Base-by-base conservation (phyloP, 1,140 invertebrate species). In the Zaprionus ornatus region DNA sequence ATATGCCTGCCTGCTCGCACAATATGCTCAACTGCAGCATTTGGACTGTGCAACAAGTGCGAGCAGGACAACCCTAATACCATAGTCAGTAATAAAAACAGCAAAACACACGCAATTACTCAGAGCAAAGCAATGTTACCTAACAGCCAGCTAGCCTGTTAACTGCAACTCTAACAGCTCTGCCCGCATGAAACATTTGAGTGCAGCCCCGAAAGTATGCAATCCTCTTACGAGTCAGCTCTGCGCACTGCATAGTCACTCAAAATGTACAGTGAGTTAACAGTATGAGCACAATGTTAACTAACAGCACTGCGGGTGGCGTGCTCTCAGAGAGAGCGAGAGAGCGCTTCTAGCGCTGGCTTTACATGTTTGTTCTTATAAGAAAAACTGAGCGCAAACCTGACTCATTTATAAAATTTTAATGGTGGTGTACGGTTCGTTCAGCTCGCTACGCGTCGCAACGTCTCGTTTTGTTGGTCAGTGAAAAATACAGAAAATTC, bases 381-480 rank as follows among this genome's bases (percentile, higher is more conserved):
- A 74, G 72, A 70, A 74, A 74, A 63, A 70, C 72, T 70, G 72
- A 74, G 72, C 66, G 66, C 66, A 63, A 74, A 75, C 54, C 72
- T 74, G 72, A 74, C 66, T 78, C 75, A 80, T 80, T 81, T 79
- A 76, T 78, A 70, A 86, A 86, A 86, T 82, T 80, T 84, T 72
- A 86, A 79, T 75, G 82, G 82, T 85, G 82, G 82, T 85, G 82
- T 86, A 79, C 82, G 82, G 81, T 83, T 83, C 79, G 76, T 79
- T 79, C 76, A 78, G 77, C 76, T 75, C 72, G 61, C 76, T 78
- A 64, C 80, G 79, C 80, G 74, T 76, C 62, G 79, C 72, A 80
- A 75, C 67, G 70, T 78, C 45, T 77, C 79, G 74, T 71, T 74
- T 75, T 71, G 62, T 73, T 76, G 74, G 74, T 65, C 75, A 82